These are phyloP conservation scores for Laothoe populi DNA, from an alignment of 2,888 invertebrate genomes.

Conservation along the genomic window DNA sequence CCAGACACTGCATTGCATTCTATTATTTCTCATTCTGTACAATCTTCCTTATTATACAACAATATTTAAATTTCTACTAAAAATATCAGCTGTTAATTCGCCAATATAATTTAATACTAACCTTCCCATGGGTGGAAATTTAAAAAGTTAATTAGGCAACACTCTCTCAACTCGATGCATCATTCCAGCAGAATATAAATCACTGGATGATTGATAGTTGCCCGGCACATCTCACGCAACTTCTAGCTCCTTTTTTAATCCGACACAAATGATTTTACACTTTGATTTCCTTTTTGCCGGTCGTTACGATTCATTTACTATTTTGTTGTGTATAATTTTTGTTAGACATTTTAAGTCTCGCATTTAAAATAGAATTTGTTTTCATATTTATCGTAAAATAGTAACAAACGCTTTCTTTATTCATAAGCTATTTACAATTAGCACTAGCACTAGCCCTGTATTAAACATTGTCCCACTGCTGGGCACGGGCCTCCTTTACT, in stretches of 20 bases:
- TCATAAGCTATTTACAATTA: too few relatives aligned
- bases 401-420: too few relatives aligned
- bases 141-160: constrained; percentile 84
- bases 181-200: constrained; percentile 80
- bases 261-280: constrained; percentile 83
- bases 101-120: neutral
- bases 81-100: neutral
- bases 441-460: too few relatives aligned
- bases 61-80: neutral
- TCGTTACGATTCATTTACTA: constrained; percentile 21
- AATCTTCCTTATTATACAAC: neutral
- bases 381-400: too few relatives aligned
- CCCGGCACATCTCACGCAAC: constrained; percentile 74
- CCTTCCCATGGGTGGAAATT: constrained; percentile 45
- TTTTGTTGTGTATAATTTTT: neutral
- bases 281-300: constrained; percentile 68
- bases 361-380: too few relatives aligned
- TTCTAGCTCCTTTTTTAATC: constrained; percentile 82
- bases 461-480: too few relatives aligned
- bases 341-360: neutral
- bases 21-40: neutral
- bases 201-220: constrained; percentile 81
- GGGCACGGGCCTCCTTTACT: too few relatives aligned
- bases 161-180: constrained; percentile 78
- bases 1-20: neutral